phyloP scores from a whole-genome alignment of 2,888 invertebrate species.

The Melipona bicolor region DNA sequence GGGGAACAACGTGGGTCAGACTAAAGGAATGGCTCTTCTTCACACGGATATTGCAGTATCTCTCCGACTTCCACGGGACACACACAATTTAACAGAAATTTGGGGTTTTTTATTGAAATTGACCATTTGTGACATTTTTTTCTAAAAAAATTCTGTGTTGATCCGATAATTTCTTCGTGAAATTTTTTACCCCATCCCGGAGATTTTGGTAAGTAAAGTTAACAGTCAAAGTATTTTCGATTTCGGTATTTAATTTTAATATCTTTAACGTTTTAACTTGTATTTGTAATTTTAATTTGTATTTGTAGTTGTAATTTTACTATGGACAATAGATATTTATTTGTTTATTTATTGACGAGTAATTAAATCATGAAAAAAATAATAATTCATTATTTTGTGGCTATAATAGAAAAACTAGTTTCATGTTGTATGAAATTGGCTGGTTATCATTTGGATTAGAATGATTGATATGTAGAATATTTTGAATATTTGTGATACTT shows the following conservation, averaged over 20 bases:
- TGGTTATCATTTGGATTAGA: too few species aligned
- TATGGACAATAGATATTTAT: too few species aligned
- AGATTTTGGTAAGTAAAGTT: constrained; percentile 6
- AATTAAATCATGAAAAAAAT: neutral
- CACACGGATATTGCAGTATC: constrained; percentile 47
- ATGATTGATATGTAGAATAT: too few species aligned
- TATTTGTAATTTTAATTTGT: neutral
- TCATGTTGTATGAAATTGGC: neutral
- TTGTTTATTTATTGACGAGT: neutral
- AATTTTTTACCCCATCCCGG: neutral
- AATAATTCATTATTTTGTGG: neutral
- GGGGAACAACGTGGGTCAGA: constrained; percentile 44
- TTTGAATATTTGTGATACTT: too few species aligned
- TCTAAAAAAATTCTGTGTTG: neutral
- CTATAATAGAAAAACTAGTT: too few species aligned
- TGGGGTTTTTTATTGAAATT: neutral
- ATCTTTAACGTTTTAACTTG: neutral
- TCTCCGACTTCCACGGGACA: constrained; percentile 4
- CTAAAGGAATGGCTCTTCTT: constrained; percentile 44
- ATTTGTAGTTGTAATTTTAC: too few species aligned
- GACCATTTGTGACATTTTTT: neutral
- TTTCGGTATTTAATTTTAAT: neutral
- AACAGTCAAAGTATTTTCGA: too few species aligned
- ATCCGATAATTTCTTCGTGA: neutral
- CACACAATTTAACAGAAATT: neutral